A percentile compares a stretch with the other conserved stretches of the same genome.
Conservation (phyloP, 1,140 invertebrate genomes). For the Hesperophylax magnus region DNA sequence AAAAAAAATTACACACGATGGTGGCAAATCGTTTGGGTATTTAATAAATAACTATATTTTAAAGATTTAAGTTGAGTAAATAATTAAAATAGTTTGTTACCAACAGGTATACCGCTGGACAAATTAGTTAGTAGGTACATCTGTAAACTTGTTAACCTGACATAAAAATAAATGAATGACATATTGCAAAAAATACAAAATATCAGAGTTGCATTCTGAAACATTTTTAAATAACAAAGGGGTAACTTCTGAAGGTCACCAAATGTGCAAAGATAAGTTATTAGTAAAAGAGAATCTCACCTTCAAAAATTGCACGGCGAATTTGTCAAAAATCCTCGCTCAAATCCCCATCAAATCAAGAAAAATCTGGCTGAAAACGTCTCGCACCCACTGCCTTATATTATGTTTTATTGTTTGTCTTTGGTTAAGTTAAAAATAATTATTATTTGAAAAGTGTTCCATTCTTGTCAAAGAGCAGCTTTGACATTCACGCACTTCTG, state of each 20-base stretch:
- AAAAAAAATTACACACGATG: too few species aligned
- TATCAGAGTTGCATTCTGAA: too few species aligned
- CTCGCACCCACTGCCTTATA: background rate
- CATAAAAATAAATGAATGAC: background rate
- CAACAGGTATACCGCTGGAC: background rate
- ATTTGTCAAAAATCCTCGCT: conserved; percentile 10
- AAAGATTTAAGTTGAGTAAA: background rate
- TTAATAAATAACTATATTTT: too few species aligned
- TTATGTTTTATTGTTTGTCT: background rate
- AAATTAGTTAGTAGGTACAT: background rate
- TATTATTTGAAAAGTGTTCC: conserved; percentile 28
- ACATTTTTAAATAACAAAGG: background rate
- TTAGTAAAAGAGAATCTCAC: background rate
- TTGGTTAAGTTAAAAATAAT: background rate
- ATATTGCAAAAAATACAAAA: background rate
- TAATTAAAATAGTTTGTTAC: background rate
- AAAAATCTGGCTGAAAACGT: background rate
- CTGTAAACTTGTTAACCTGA: background rate
- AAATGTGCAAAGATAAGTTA: conserved; percentile 1
- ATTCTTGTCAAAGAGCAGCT: conserved; percentile 35
- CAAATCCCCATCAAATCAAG: conserved; percentile 28
- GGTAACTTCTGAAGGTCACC: conserved; percentile 23
- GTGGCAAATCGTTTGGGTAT: too few species aligned
- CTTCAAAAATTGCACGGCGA: conserved; percentile 31
- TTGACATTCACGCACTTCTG: conserved; percentile 22